These are phyloP conservation scores for Seriola quinqueradiata DNA, from an alignment of 2,113 vertebrate genomes.

Conservation along the genomic window DNA sequence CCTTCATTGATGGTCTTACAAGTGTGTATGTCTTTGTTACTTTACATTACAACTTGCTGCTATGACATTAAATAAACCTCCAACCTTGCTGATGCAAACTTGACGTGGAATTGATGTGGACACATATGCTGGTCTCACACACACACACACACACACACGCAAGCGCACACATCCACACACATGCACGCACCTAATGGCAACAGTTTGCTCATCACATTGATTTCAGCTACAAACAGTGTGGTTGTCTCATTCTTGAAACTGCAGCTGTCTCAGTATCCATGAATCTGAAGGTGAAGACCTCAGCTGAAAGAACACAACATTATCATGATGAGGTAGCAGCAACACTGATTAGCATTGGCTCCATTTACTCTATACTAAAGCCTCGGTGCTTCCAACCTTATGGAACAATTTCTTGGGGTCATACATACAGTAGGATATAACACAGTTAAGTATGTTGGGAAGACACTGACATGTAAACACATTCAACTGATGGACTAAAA, in stretches of 20 bases:
- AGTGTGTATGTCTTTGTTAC: slow-evolving; percentile 80
- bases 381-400: slow-evolving; percentile 12
- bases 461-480: slow-evolving; percentile 1
- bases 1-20: slow-evolving; percentile 75
- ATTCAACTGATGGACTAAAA: slow-evolving; percentile 11
- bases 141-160: slow-evolving; percentile 24
- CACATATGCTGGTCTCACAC: slow-evolving; percentile 18
- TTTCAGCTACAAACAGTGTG: slow-evolving; percentile 2
- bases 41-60: slow-evolving; percentile 81
- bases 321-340: background rate
- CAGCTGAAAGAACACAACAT: slow-evolving; percentile 1
- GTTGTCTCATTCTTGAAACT: slow-evolving; percentile 1
- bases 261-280: background rate
- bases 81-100: slow-evolving; percentile 80
- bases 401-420: slow-evolving; percentile 8
- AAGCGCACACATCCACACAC: background rate
- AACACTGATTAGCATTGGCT: background rate
- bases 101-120: slow-evolving; percentile 74
- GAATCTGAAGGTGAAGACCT: background rate
- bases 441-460: background rate
- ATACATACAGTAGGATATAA: background rate
- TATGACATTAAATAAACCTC: slow-evolving; percentile 83
- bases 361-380: slow-evolving; percentile 10
- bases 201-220: slow-evolving; percentile 15
- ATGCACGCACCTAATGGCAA: background rate